Percentiles rank a stretch among this genome's conserved stretches.
Conservation (phyloP, 1,140 invertebrate genomes). For the Pinna nobilis region DNA sequence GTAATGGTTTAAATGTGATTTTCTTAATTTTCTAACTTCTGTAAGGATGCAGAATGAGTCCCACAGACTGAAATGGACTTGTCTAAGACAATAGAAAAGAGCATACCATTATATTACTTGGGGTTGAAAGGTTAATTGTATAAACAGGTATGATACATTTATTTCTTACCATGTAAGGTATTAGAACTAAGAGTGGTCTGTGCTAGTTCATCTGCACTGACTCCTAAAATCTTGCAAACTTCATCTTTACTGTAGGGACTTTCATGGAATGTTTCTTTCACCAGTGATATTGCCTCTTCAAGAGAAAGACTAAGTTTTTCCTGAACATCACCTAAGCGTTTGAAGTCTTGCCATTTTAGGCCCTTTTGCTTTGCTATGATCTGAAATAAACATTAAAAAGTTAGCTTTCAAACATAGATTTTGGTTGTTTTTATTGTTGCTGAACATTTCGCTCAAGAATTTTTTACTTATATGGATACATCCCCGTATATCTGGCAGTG, state of each 20-base stretch:
- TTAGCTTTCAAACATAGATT: too few species aligned
- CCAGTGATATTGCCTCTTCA: constrained; percentile 82
- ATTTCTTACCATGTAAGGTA: constrained; percentile 77
- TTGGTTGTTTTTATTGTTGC: not conserved
- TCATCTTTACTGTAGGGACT: constrained; percentile 86
- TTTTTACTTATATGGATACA: not conserved
- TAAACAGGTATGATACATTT: not conserved
- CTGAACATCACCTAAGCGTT: constrained; percentile 84
- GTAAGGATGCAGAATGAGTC: too few species aligned
- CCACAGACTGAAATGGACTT: too few species aligned
- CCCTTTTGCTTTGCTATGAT: constrained; percentile 82
- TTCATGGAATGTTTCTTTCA: constrained; percentile 81
- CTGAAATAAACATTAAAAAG: constrained; percentile 68
- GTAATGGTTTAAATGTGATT: too few species aligned
- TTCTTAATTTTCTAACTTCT: too few species aligned
- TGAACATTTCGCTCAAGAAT: not conserved
- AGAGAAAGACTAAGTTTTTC: constrained; percentile 79
- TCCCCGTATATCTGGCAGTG: not conserved
- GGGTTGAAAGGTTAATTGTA: too few species aligned
- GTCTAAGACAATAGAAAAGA: too few species aligned
- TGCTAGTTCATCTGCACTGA: constrained; percentile 81
- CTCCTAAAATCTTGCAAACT: constrained; percentile 81
- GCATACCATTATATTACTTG: too few species aligned
- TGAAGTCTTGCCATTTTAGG: constrained; percentile 80
- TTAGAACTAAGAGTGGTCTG: constrained; percentile 81